Evolutionary conservation across 2,113 vertebrate genomes (phyloP), one percentile per base, ranked within the genome.

Genomic region (Mobula hypostoma): DNA sequence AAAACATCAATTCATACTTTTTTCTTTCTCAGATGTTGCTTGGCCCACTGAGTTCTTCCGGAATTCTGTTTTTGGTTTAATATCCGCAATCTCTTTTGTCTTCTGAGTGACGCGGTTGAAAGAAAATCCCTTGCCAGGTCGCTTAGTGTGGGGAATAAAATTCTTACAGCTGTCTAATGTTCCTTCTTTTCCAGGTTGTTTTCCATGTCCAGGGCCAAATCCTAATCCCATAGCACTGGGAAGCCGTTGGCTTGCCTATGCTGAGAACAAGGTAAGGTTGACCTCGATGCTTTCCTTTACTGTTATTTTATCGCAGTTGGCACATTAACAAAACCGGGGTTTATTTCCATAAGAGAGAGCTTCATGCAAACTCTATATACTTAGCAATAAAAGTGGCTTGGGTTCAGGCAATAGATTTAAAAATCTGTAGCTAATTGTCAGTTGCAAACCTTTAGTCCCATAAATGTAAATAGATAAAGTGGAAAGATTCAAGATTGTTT

Each of bases 161-260:
- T 93, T 5, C 11, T 74, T 27, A 74, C 48, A 40, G 91, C 78
- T 95, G 97, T 76, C 96, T 94, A 94, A 63, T 76, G 29, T 87
- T 12, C 11, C 11, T n/a, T 14, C 29, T 90, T 88, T 96, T 97
- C 72, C 96, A 99, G 99, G 99, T 97, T 99, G 99, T 95, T 99
- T 98, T 95, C 99, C 98, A 58, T 99, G 98, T 94, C 98, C 99
- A 7, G 99, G 99, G 94, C 99, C 98, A 95, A 99, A 98, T 95
- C 98, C 98, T 96, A 99, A 99, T 96, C 99, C 99, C 32, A 96
- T 99, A 94, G 98, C 99, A 94, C 96, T 99, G 94, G 99, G 99
- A 94, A 98, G 97, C 94, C 98, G 99, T 94, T 99, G 99, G 99
- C 97, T 99, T 77, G 99, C 98, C 94, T 99, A 99, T 88, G 98